Evolutionary conservation across 2,888 invertebrate genomes (phyloP), one percentile per base, ranked within the genome.

Genomic region (Acleris holmiana): DNA sequence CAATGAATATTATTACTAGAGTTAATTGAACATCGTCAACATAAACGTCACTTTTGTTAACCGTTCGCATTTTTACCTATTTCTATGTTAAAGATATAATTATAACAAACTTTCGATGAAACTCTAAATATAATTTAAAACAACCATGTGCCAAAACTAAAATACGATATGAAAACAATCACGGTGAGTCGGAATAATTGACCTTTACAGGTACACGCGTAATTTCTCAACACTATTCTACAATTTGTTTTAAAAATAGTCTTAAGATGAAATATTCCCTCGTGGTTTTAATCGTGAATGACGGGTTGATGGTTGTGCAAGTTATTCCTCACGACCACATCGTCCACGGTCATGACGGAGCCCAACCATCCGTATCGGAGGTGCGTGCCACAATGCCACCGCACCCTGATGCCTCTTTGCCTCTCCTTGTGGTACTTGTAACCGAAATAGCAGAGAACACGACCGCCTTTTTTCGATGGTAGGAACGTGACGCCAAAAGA

Each of bases 321-420:
- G 10, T 50, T 25, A 19, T 21, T 51, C 23, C 21, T 57, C 2
- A 63, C 35, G 15, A 63, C 18, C 17, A 17, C 10, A 21, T 51
- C 23, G 7, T 46, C 35, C 8, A 63, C 15, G 0, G 63, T 57
- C 13, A 18, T 21, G 7, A 51, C 57, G 18, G 46, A 19, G 13
- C 51, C 57, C 7, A 25, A 8, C 4, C 63, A 63, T 13, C 57
- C 56, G 18, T 35, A 40, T 23, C 23, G 46, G 15, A 25, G 29
- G 8, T 56, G 57, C 4, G 35, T 17, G n/a, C 50, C 51, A 35
- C 57, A 57, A 18, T 63, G 63, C 63, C 63, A 63, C 2, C 63
- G 46, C 1, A 46, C 46, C 46, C 40, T 57, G 18, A 51, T 5
- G 2, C 57, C 57, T 46, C n/a, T 19, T 13, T 46, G 13, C 10